Evolutionary conservation across 2,113 vertebrate genomes (phyloP).

Genomic region (Pimephales promelas): DNA sequence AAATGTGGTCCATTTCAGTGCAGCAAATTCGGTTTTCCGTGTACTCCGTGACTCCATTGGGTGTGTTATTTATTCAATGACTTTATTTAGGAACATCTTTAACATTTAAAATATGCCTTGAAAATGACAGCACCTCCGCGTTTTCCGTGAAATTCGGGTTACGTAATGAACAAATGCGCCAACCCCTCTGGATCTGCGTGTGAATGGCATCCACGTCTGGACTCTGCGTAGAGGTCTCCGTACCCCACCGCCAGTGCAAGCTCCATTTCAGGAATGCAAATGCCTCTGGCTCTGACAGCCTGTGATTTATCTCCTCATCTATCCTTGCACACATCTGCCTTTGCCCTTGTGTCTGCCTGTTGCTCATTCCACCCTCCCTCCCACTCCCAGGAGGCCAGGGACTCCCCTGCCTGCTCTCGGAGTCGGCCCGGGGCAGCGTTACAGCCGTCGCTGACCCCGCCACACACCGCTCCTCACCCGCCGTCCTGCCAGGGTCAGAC

Average conservation of each 20-base stretch:
- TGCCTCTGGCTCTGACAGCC: conserved; percentile 72
- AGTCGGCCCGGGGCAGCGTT: conserved; percentile 34
- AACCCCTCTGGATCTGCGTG: conserved; percentile 15
- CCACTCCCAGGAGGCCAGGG: conserved; percentile 64
- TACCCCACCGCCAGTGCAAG: conserved; percentile 50
- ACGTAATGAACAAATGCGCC: conserved; percentile 15
- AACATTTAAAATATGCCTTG: background rate
- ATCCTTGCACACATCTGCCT: conserved; percentile 80
- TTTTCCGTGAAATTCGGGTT: background rate
- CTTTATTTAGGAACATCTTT: conserved; percentile 13
- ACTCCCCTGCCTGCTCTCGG: conserved; percentile 53
- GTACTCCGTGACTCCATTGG: background rate
- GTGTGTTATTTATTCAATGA: background rate
- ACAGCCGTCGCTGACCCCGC: conserved; percentile 40
- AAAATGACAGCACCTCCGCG: background rate
- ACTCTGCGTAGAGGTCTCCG: conserved; percentile 34
- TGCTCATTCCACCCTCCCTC: conserved; percentile 69
- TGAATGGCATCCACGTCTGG: conserved; percentile 37
- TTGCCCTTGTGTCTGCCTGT: conserved; percentile 79
- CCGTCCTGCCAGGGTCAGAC: conserved; percentile 46
- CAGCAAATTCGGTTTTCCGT: background rate
- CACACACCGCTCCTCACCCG: conserved; percentile 24
- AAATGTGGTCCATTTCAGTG: background rate
- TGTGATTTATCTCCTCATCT: conserved; percentile 81
- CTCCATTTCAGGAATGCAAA: conserved; percentile 80